A percentile compares a stretch with the other conserved stretches of the same genome.
phyloP scores from a whole-genome alignment of 2,888 invertebrate species.

The Gastrophysa polygoni region DNA sequence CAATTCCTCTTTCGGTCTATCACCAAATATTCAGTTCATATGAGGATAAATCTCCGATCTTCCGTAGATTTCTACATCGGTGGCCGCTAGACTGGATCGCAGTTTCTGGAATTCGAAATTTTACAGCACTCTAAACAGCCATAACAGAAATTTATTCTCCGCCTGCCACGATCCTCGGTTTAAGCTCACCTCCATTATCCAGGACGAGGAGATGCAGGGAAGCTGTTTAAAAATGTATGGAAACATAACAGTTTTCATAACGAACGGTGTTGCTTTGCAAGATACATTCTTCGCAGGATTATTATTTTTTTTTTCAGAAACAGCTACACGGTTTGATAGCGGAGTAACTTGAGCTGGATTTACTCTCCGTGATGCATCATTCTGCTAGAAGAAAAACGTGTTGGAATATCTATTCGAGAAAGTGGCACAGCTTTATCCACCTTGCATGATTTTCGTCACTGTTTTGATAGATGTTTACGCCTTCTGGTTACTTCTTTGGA shows the following conservation, averaged over 20 bases:
- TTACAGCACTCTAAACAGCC: background rate
- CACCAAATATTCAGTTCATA: too few relatives aligned
- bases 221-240: slow-evolving; percentile 10
- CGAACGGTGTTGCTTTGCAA: background rate
- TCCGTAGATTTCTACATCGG: too few relatives aligned
- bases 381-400: background rate
- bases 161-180: background rate
- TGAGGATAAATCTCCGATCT: too few relatives aligned
- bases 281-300: background rate
- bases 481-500: too few relatives aligned
- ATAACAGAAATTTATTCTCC: background rate
- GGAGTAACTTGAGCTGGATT: background rate
- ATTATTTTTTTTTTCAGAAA: background rate
- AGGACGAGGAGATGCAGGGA: background rate
- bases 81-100: too few relatives aligned
- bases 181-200: background rate
- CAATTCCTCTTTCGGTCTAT: too few relatives aligned
- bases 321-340: background rate
- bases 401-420: too few relatives aligned
- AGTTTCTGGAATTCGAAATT: too few relatives aligned
- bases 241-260: slow-evolving; percentile 8
- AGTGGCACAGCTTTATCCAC: too few relatives aligned
- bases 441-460: too few relatives aligned
- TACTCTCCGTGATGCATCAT: background rate
- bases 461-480: too few relatives aligned